Base-by-base conservation (phyloP, 2,113 vertebrate genomes). In the Suncus etruscus region DNA sequence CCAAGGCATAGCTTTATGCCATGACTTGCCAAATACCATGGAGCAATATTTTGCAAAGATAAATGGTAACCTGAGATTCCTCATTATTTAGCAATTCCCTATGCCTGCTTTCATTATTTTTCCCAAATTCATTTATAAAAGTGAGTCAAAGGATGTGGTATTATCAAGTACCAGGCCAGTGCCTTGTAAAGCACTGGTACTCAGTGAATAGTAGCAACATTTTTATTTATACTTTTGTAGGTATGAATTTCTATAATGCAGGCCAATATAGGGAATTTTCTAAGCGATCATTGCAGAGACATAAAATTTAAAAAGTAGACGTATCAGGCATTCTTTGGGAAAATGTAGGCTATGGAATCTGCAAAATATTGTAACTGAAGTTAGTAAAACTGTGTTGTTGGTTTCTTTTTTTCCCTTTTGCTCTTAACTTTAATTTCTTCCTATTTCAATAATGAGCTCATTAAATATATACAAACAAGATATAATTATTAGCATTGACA, bases 381-480 rank as follows among this genome's bases (percentile, higher is more conserved):
- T 8, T 83, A 68, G 39, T n/a, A 63, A 83, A 50, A 89, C 20
- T 68, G 51, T 48, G 1, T 22, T 3, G 27, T 66, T 76, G 3
- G 5, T 39, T 11, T 77, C 27, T 79, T 68, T 88, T 25, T 12
- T 24, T 88, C 25, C 0, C 8, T 79, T 91, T 77, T 50, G 4
- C 14, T 80, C 75, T 88, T 65, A 11, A 25, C 18, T 86, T 87
- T 91, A 22, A 61, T 76, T 58, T 89, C 68, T 92, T 92, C 51
- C 51, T 92, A 69, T 39, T 86, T 85, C 25, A 63, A 54, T 73
- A 85, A 81, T 72, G 29, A 6, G 79, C 39, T 80, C 6, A 16
- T 92, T 31, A 81, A 61, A 68, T 88, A 54, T 50, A 83, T 75
- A 69, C 74, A 90, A 86, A 50, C 6, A 79, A 20, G 29, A 78